These are phyloP conservation scores for Colletes gigas DNA, from an alignment of 1,140 invertebrate species.

Conservation along the genomic window DNA sequence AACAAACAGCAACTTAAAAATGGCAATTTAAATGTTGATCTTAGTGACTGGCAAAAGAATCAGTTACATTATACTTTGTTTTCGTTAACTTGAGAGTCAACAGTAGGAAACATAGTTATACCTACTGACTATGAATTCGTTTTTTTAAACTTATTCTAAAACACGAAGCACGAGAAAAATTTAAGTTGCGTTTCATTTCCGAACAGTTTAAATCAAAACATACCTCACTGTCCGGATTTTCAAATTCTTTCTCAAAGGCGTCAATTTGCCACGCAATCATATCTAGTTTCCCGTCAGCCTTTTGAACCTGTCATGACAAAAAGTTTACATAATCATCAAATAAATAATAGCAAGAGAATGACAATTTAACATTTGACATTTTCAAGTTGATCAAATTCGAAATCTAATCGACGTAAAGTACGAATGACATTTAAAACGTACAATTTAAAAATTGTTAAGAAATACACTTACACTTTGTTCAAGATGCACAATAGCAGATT, in stretches of 20 bases:
- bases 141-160: not conserved
- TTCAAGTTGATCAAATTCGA: not conserved
- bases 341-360: not conserved
- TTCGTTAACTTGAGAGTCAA: not conserved
- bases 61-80: not conserved
- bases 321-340: conserved; percentile 29
- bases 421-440: conserved; percentile 4
- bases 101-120: not conserved
- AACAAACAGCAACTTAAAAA: conserved; percentile 47
- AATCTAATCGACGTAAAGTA: conserved; percentile 9
- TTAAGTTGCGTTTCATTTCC: not conserved
- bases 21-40: conserved; percentile 1
- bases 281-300: conserved; percentile 77
- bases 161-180: not conserved
- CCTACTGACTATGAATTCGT: not conserved
- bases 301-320: conserved; percentile 67
- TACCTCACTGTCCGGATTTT: conserved; percentile 76
- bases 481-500: conserved; percentile 72
- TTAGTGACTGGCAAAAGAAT: not conserved
- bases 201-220: not conserved
- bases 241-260: conserved; percentile 78
- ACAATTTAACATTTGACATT: conserved; percentile 16
- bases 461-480: conserved; percentile 71
- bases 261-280: conserved; percentile 80
- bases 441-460: not conserved